Percentiles rank a stretch among this genome's conserved stretches.
Conservation (phyloP, 2,113 vertebrate species). For the Megatriorchis doriae region DNA sequence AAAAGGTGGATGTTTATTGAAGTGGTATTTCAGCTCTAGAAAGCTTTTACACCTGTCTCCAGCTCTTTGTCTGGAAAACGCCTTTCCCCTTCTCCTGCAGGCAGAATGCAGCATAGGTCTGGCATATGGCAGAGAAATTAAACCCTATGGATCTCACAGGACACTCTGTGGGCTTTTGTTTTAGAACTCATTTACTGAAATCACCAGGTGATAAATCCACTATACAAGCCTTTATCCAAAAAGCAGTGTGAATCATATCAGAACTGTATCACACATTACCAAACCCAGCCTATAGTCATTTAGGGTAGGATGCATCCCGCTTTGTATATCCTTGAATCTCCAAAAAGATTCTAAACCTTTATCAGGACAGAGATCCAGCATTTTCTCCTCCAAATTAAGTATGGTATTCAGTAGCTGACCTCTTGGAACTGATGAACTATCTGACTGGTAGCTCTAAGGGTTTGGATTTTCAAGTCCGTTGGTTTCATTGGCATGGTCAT, state of each 20-base stretch:
- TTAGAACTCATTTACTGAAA: not conserved
- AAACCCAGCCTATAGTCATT: not conserved
- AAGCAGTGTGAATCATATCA: not conserved
- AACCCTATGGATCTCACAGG: not conserved
- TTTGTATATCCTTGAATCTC: not conserved
- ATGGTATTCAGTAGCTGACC: not conserved
- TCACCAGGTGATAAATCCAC: not conserved
- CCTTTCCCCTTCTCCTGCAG: not conserved
- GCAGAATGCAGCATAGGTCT: not conserved
- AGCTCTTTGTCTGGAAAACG: not conserved
- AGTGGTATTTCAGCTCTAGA: not conserved
- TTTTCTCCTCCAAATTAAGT: not conserved
- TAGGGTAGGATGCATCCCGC: not conserved
- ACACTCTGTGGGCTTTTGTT: not conserved
- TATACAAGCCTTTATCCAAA: not conserved
- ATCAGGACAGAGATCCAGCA: not conserved
- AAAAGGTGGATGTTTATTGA: not conserved
- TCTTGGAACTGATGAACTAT: not conserved
- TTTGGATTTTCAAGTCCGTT: not conserved
- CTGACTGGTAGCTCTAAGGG: not conserved
- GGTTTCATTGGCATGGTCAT: not conserved
- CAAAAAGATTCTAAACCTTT: not conserved
- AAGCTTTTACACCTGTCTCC: not conserved
- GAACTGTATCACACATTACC: not conserved
- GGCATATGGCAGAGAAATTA: not conserved